Conservation (phyloP, 2,797 vertebrate genomes). For the Takifugu ocellatus region DNA sequence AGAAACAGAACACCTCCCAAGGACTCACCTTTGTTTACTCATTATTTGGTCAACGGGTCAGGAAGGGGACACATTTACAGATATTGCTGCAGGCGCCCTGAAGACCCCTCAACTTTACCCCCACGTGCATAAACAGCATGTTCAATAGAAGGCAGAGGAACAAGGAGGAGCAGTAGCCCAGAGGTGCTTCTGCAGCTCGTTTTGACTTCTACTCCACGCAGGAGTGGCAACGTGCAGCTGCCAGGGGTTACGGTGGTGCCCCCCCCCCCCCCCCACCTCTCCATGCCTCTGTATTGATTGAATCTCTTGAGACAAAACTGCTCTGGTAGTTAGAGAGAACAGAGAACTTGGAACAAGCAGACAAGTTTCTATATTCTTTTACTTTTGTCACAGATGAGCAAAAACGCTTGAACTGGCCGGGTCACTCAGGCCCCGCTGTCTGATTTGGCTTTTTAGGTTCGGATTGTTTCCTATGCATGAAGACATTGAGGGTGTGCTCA, state of each 20-base stretch:
- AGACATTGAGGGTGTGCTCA: too few relatives aligned
- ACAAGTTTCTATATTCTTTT: too few relatives aligned
- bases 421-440: not conserved
- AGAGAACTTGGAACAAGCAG: conserved; percentile 2
- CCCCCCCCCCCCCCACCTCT: conserved; percentile 9
- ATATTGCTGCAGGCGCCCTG: too few relatives aligned
- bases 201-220: conserved; percentile 13
- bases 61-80: conserved; percentile 5
- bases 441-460: too few relatives aligned
- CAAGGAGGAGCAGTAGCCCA: conserved; percentile 13
- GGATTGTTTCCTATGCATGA: too few relatives aligned
- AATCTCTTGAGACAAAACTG: conserved; percentile 25
- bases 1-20: conserved; percentile 15
- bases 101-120: not conserved
- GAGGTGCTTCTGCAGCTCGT: conserved; percentile 34
- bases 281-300: conserved; percentile 27
- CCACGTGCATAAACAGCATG: not conserved
- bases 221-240: conserved; percentile 1
- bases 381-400: too few relatives aligned
- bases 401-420: too few relatives aligned
- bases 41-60: conserved; percentile 2
- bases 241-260: not conserved
- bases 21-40: conserved; percentile 15
- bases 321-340: conserved; percentile 10
- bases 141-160: conserved; percentile 2